Percentiles rank a stretch among this genome's conserved stretches.
Evolutionary conservation across 2,113 vertebrate species (phyloP).

Genomic region (Rhea americana): DNA sequence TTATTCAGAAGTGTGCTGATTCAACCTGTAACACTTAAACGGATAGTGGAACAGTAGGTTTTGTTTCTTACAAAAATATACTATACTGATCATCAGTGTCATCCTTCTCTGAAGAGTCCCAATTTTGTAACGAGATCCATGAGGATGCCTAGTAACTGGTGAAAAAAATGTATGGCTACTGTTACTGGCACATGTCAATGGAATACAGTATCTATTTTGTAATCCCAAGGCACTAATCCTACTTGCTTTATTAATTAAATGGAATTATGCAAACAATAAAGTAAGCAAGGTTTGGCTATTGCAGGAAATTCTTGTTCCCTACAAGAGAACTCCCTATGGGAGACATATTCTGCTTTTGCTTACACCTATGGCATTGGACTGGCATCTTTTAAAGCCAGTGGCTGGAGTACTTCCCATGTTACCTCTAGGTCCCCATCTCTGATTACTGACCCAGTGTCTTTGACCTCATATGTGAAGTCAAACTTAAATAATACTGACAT

Average conservation of each 20-base stretch:
- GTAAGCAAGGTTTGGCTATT: not conserved
- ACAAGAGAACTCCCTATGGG: not conserved
- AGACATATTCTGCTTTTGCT: not conserved
- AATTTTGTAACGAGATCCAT: not conserved
- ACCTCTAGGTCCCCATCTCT: not conserved
- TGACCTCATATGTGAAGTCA: fast-evolving
- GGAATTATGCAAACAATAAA: slow-evolving; percentile 13
- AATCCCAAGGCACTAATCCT: not conserved
- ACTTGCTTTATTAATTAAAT: not conserved
- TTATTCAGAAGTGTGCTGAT: not conserved
- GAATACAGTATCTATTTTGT: not conserved
- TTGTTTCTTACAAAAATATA: not conserved
- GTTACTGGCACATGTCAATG: not conserved
- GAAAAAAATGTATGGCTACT: not conserved
- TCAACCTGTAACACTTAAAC: slow-evolving; percentile 3
- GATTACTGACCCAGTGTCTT: not conserved
- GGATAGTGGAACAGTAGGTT: not conserved
- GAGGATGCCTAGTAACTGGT: not conserved
- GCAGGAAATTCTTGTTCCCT: not conserved
- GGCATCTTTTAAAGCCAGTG: not conserved
- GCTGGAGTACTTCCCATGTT: not conserved
- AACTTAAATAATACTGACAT: not conserved
- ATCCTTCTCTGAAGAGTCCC: not conserved
- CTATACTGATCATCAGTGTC: not conserved
- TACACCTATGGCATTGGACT: fast-evolving